Base-by-base conservation (phyloP, 2,888 invertebrate genomes). In the Caprella mutica region DNA sequence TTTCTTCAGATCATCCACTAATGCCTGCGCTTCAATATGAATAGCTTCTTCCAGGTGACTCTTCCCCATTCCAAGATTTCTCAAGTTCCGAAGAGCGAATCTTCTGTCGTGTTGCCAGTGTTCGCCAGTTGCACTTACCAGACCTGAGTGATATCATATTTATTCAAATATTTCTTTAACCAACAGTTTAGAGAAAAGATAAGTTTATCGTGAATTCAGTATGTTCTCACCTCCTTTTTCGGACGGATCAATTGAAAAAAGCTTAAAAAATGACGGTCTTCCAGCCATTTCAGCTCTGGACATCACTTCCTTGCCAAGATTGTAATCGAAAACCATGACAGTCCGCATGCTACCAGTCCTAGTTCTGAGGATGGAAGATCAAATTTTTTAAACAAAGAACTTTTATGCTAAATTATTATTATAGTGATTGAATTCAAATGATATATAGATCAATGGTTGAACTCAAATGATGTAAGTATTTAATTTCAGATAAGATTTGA, bases 1-100 rank as follows among this genome's bases (percentile, higher is more conserved):
- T 2, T 4, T 33, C 17, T 33, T 51, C 30, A 56, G 27, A 26
- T 56, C 43, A 6, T 56, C 42, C 24, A 56, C 52, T 52, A 56
- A 26, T 14, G 17, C 30, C 12, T 17, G n/a, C 17, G 56, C 56
- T 24, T 56, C 56, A n/a, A 12, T 14, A 23, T 23, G 29, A 9
- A 56, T 56, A 17, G 51, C 52, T 19, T 43, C 43, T 43, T 56
- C 56, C 52, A 56, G 19, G 51, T 43, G 27, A 3, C 39, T 52
- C 52, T 56, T 56, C 17, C 56, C 56, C 56, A 56, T 56, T 12
- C 56, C 43, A 2, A 40, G 17, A 21, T 40, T 3, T 1, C 17
- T 17, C 14, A 43, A 26, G 43, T 23, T 43, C 14, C 43, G 43
- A 23, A 43, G 43, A 23, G 26, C 43, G 24, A 43, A 43, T 12